phyloP scores from a whole-genome alignment of 2,797 vertebrate species.

The Manis javanica region DNA sequence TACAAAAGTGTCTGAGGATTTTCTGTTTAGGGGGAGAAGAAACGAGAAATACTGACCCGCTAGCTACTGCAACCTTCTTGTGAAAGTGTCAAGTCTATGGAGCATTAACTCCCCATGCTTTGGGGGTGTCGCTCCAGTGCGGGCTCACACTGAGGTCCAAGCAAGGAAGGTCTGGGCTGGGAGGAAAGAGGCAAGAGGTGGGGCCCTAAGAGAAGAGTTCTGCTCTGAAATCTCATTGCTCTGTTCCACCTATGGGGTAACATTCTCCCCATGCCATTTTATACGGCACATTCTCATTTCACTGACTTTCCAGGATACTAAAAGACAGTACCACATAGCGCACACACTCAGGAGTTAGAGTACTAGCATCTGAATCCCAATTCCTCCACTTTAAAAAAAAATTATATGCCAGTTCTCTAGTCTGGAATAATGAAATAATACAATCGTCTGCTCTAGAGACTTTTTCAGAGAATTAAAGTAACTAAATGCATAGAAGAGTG shows the following conservation, averaged over 20 bases:
- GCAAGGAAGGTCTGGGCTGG: neutral
- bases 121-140: too few species aligned
- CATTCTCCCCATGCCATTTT: neutral
- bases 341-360: neutral
- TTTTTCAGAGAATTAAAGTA: neutral
- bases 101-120: neutral
- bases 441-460: neutral
- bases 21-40: neutral
- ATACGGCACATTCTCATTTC: neutral
- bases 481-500: neutral
- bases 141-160: neutral
- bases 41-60: neutral
- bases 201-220: neutral
- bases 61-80: neutral
- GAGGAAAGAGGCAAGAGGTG: neutral
- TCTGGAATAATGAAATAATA: neutral
- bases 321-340: neutral
- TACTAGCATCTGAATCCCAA: neutral
- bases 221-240: neutral
- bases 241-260: neutral
- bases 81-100: neutral
- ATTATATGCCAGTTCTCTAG: too few species aligned
- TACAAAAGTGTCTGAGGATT: neutral
- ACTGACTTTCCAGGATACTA: neutral
- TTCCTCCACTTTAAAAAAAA: too few species aligned